A percentile compares a stretch with the other conserved stretches of the same genome.
Conservation (phyloP, 2,888 invertebrate species). For the Tridacna gigas region DNA sequence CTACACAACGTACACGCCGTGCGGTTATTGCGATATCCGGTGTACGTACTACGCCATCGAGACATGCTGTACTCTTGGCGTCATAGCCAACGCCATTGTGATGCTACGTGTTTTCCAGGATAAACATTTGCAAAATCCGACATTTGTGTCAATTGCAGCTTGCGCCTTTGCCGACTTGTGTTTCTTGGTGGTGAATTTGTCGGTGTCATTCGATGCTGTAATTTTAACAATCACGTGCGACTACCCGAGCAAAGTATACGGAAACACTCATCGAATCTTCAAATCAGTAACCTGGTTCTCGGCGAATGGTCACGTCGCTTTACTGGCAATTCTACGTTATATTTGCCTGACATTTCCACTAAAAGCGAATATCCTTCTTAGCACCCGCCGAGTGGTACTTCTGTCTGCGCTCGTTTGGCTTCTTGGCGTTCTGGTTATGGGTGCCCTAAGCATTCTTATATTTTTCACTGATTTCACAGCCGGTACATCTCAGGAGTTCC, state of each 20-base stretch:
- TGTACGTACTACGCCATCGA: conserved; percentile 47
- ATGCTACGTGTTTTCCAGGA: conserved; percentile 35
- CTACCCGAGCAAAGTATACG: not conserved
- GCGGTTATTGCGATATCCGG: conserved; percentile 38
- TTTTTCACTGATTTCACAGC: not conserved
- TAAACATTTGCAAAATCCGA: conserved; percentile 40
- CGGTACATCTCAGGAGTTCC: conserved; percentile 34
- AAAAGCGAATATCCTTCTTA: conserved; percentile 35
- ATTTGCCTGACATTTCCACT: conserved; percentile 48
- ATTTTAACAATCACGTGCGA: conserved; percentile 28
- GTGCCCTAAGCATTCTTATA: conserved; percentile 35
- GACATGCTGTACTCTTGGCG: conserved; percentile 39
- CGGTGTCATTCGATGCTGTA: conserved; percentile 36
- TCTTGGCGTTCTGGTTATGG: conserved; percentile 41
- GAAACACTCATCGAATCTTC: conserved; percentile 24
- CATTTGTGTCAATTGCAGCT: conserved; percentile 53
- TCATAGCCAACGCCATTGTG: conserved; percentile 49
- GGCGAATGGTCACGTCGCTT: conserved; percentile 52
- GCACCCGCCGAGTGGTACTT: conserved; percentile 34
- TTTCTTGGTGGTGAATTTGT: conserved; percentile 36
- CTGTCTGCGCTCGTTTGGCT: conserved; percentile 50
- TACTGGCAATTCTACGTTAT: conserved; percentile 58
- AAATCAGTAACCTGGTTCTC: conserved; percentile 52
- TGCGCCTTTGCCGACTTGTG: conserved; percentile 46
- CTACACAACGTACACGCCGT: conserved; percentile 7